Percentiles rank a stretch among this genome's conserved stretches.
phyloP scores from a whole-genome alignment of 2,888 invertebrate genomes.

The Caenorhabditis sp. region DNA sequence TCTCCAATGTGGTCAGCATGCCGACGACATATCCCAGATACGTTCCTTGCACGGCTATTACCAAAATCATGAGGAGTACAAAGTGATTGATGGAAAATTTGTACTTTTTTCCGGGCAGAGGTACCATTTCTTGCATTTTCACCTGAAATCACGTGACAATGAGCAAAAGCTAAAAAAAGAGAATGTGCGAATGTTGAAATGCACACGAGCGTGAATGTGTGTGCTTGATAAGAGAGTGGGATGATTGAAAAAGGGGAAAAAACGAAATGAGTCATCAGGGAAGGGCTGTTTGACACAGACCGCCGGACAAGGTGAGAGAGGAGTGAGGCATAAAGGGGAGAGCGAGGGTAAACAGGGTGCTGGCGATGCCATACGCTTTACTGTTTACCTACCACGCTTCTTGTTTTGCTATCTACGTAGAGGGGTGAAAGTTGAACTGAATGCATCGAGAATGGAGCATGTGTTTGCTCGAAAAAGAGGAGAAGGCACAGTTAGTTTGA shows the following conservation, averaged over 20 bases:
- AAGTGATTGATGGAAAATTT: slow-evolving; percentile 60
- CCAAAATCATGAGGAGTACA: slow-evolving; percentile 66
- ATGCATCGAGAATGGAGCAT: background rate
- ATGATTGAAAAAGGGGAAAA: slow-evolving; percentile 23
- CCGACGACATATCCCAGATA: slow-evolving; percentile 71
- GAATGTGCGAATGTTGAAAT: background rate
- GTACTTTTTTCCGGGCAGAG: slow-evolving; percentile 58
- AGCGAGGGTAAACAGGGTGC: slow-evolving; percentile 36
- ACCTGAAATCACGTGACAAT: background rate
- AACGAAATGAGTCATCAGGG: slow-evolving; percentile 39
- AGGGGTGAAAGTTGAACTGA: background rate
- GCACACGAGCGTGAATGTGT: slow-evolving; percentile 23
- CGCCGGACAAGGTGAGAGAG: slow-evolving; percentile 19
- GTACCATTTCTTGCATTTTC: slow-evolving; percentile 44
- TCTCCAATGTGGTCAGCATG: slow-evolving; percentile 68
- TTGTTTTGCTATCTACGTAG: slow-evolving; percentile 40
- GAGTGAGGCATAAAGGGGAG: slow-evolving; percentile 43
- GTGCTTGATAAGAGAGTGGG: slow-evolving; percentile 39
- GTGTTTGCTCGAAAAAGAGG: background rate
- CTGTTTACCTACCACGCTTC: slow-evolving; percentile 38
- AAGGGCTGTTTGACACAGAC: slow-evolving; percentile 33
- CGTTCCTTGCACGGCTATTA: slow-evolving; percentile 69
- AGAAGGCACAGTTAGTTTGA: too few relatives aligned
- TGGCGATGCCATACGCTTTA: slow-evolving; percentile 28
- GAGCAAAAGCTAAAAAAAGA: slow-evolving; percentile 4